Conservation (phyloP, 2,888 invertebrate species). For the Sympetrum striolatum region DNA sequence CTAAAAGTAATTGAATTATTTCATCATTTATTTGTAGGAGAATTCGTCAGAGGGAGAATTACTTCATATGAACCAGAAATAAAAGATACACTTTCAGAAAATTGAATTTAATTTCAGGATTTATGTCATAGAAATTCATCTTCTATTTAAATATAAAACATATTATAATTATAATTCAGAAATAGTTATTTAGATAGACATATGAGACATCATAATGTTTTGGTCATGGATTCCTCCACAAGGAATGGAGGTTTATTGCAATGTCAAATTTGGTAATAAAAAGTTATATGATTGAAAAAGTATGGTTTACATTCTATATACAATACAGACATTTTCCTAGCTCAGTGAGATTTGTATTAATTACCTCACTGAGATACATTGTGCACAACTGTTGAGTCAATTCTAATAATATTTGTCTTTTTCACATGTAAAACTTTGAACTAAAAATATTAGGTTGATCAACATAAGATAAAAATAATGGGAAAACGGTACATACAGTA, state of each 20-base stretch:
- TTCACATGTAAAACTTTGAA: not conserved
- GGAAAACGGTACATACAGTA: not conserved
- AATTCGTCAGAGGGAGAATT: not conserved
- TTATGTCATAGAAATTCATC: not conserved
- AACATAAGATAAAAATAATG: not conserved
- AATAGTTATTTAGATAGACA: not conserved
- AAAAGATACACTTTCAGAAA: not conserved
- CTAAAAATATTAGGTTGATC: not conserved
- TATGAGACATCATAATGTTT: not conserved
- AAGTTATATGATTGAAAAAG: not conserved
- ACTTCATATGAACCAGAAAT: not conserved
- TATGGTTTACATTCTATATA: constrained; percentile 1
- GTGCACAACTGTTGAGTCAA: not conserved
- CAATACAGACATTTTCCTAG: not conserved
- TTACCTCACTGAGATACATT: not conserved
- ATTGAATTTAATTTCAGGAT: not conserved
- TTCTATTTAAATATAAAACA: not conserved
- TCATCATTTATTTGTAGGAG: too few relatives aligned
- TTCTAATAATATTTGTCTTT: not conserved
- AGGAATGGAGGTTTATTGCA: not conserved
- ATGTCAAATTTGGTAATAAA: not conserved
- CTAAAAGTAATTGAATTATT: too few relatives aligned
- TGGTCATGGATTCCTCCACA: constrained; percentile 23
- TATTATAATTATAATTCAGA: not conserved
- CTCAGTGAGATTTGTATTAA: not conserved